Base-by-base conservation (phyloP, 2,888 invertebrate genomes). In the Plutella xylostella region DNA sequence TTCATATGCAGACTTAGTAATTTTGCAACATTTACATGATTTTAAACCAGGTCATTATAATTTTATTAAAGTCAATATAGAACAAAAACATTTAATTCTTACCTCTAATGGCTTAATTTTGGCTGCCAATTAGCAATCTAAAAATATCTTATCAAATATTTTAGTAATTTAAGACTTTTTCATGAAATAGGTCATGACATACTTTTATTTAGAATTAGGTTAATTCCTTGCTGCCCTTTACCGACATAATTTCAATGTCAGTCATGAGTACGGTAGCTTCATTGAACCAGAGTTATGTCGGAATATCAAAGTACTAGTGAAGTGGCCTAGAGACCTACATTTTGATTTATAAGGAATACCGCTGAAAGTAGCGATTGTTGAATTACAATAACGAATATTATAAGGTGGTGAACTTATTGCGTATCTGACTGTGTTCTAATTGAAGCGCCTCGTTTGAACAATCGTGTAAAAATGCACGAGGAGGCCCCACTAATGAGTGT, bases 261-360 rank as follows among this genome's bases (percentile, higher is more conserved):
- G 83, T 85, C 85, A 87, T 87, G 87, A 87, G 83, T 75, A 82
- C 79, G 80, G 89, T 86, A 83, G 85, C 82, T 87, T 79, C 77
- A 85, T 88, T 89, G 90, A 89, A 84, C 86, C 80, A 78, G 84
- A 88, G 89, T 89, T 84, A 87, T 87, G 88, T 88, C 88, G 87
- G 86, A 88, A 88, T 89, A 89, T 88, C 89, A 88, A 89, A 90
- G 90, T 80, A 89, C 90, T 90, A 90, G 90, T 89, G 89, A 89
- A 90, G 90, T 92, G 92, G 90, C 92, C 92, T 90, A 92, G 88
- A 91, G 91, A 92, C 92, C 92, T 91, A 92, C 90, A 91, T 92
- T 90, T 75, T 72, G 73, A 72, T 78, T 71, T 67, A 68, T 70
- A 66, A 58, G 64, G 56, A 57, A 51, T 49, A 68, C 63, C 64